phyloP scores from a whole-genome alignment of 2,888 invertebrate species.

The Pammene aurita region DNA sequence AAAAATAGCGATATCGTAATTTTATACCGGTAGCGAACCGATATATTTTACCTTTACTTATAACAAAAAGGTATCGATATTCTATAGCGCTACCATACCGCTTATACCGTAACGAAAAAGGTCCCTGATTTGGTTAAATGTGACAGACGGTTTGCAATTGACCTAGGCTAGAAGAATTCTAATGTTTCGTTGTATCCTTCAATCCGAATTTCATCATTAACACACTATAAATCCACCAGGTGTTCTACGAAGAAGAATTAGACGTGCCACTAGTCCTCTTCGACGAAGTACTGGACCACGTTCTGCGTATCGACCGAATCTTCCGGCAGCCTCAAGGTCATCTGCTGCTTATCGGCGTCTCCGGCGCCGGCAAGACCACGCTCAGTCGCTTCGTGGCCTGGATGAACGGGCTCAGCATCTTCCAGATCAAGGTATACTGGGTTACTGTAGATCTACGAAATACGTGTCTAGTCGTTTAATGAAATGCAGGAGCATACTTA shows the following conservation, averaged over 20 bases:
- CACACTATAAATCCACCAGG: conserved; percentile 66
- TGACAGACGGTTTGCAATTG: too few relatives aligned
- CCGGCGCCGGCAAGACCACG: conserved; percentile 99
- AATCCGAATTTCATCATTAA: background rate
- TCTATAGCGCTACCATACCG: too few relatives aligned
- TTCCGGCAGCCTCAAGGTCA: conserved; percentile 99
- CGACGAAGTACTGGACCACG: conserved; percentile 99
- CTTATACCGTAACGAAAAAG: too few relatives aligned
- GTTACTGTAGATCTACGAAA: background rate
- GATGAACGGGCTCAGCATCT: conserved; percentile 99
- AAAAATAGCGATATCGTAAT: too few relatives aligned
- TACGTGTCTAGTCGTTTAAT: too few relatives aligned
- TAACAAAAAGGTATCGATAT: too few relatives aligned
- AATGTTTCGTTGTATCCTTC: too few relatives aligned
- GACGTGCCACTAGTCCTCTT: conserved; percentile 99
- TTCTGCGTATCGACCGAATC: conserved; percentile 98
- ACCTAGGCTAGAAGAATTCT: background rate
- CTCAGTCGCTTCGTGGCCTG: conserved; percentile 99
- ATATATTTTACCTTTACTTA: too few relatives aligned
- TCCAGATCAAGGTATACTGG: conserved; percentile 96
- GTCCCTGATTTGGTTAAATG: too few relatives aligned
- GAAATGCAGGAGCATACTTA: too few relatives aligned
- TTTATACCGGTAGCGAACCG: too few relatives aligned
- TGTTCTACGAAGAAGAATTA: conserved; percentile 99
- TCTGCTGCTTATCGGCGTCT: conserved; percentile 97